A percentile compares a stretch with the other conserved stretches of the same genome.
Conservation (phyloP, 2,888 invertebrate species). For the Noctua fimbriata region DNA sequence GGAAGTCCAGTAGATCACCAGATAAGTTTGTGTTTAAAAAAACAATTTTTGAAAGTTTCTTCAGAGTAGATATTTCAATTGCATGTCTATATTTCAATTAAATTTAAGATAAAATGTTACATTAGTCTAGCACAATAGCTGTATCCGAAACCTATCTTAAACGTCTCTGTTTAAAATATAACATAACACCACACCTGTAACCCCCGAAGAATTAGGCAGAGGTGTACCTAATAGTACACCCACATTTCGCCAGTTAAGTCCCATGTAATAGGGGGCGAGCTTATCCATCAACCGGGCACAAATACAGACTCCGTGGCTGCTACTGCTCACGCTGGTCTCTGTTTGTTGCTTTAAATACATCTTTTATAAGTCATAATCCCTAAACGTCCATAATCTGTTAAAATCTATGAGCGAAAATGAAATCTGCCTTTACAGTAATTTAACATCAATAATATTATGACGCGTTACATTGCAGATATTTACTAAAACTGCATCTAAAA, state of each 20-base stretch:
- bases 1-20: not conserved
- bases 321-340: no score
- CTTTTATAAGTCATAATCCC: not conserved
- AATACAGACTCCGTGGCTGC: no score
- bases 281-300: no score
- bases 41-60: not conserved
- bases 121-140: no score
- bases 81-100: not conserved
- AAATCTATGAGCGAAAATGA: not conserved
- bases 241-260: no score
- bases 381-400: not conserved
- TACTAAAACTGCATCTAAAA: slow-evolving; percentile 41
- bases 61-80: not conserved
- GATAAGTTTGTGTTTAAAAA: not conserved
- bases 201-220: no score
- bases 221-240: no score
- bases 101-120: no score
- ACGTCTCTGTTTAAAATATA: no score
- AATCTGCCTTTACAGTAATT: not conserved
- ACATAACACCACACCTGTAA: not conserved
- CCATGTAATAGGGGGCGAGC: no score
- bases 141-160: no score
- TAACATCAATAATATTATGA: slow-evolving; percentile 8
- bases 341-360: not conserved
- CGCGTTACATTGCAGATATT: slow-evolving; percentile 15